Evolutionary conservation across 2,888 invertebrate genomes (phyloP).

Genomic region (Biston betularia): DNA sequence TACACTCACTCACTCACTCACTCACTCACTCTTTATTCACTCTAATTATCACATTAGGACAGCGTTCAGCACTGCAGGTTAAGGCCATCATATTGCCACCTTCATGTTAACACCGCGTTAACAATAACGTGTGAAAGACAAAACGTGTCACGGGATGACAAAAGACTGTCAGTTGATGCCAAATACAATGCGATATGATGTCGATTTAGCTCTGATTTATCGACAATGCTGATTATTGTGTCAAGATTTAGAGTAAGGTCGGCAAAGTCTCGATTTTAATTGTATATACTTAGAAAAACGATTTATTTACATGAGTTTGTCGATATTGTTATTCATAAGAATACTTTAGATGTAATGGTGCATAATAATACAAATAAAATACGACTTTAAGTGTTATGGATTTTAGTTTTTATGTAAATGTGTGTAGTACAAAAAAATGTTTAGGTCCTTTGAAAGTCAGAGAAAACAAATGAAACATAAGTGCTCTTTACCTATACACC

Average conservation of each 20-base stretch:
- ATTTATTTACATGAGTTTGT: not conserved
- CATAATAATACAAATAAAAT: not conserved
- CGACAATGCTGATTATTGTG: conserved; percentile 28
- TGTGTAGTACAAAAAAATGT: too few species aligned
- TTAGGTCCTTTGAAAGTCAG: too few species aligned
- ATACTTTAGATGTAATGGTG: not conserved
- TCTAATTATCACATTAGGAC: conserved; percentile 17
- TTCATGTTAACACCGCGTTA: not conserved
- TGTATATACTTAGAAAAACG: not conserved
- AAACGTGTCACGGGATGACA: conserved; percentile 8
- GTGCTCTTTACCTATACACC: too few species aligned
- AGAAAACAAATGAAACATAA: too few species aligned
- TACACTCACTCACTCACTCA: too few species aligned
- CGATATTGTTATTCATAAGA: not conserved
- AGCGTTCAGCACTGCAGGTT: not conserved
- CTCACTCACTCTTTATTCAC: conserved; percentile 4
- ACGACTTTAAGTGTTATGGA: not conserved
- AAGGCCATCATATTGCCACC: conserved; percentile 17
- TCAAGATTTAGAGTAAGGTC: conserved; percentile 34
- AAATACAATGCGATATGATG: conserved; percentile 11
- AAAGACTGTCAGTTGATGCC: conserved; percentile 12
- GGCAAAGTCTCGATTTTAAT: conserved; percentile 20
- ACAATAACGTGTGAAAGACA: conserved; percentile 10
- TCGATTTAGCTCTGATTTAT: conserved; percentile 11
- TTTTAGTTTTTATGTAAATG: too few species aligned